Percentiles rank a stretch among this genome's conserved stretches.
phyloP scores from a whole-genome alignment of 1,140 invertebrate species.

The Euwallacea fornicatus region DNA sequence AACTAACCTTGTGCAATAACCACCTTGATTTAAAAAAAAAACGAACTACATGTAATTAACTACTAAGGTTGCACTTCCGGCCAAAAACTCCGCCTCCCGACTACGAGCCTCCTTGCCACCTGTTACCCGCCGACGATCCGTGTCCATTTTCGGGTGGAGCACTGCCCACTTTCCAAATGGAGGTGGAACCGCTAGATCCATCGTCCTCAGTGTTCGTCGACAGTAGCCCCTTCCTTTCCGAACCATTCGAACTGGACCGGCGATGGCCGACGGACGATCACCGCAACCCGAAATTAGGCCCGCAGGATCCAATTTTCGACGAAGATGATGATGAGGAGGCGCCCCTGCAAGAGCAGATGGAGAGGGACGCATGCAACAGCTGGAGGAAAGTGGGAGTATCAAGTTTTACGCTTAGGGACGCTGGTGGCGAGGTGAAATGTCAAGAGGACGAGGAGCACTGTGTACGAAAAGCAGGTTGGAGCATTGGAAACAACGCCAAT shows the following conservation, averaged over 20 bases:
- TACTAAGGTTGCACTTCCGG: constrained; percentile 70
- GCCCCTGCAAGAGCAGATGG: not conserved
- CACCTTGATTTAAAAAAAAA: too few relatives aligned
- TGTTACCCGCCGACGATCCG: constrained; percentile 46
- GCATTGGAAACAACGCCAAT: too few relatives aligned
- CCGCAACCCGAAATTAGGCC: constrained; percentile 46
- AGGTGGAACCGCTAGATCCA: constrained; percentile 53
- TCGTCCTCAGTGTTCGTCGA: constrained; percentile 44
- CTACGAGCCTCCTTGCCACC: constrained; percentile 44
- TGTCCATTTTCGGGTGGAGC: constrained; percentile 49
- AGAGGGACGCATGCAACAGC: not conserved
- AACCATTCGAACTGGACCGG: constrained; percentile 55
- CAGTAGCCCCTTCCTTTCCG: constrained; percentile 56
- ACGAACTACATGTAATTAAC: too few relatives aligned
- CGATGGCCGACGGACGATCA: constrained; percentile 38
- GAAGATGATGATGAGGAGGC: not conserved
- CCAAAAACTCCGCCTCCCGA: constrained; percentile 68
- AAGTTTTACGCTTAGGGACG: constrained; percentile 48
- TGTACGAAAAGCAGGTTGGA: not conserved
- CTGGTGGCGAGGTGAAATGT: constrained; percentile 33
- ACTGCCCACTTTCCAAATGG: constrained; percentile 59
- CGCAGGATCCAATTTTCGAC: constrained; percentile 8
- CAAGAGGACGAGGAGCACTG: not conserved
- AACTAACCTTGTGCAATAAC: too few relatives aligned
- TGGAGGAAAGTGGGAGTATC: constrained; percentile 49